Percentiles rank a stretch among this genome's conserved stretches.
Conservation (phyloP, 2,888 invertebrate species). For the Cantharis flavilabris region DNA sequence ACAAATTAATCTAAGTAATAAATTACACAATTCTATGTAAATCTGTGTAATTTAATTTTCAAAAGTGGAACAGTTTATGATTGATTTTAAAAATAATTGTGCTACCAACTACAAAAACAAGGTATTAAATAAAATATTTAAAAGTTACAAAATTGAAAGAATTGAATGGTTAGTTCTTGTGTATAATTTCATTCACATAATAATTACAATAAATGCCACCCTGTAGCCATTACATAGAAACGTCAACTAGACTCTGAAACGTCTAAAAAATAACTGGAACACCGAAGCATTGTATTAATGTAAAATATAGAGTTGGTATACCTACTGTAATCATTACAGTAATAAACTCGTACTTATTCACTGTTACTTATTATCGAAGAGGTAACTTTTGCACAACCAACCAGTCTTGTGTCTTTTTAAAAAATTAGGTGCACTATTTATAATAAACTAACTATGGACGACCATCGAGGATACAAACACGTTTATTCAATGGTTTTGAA, state of each 20-base stretch:
- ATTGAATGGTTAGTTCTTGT: neutral
- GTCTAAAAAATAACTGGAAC: slow-evolving; percentile 25
- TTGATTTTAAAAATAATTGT: too few relatives aligned
- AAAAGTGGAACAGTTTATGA: too few relatives aligned
- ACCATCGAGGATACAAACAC: neutral
- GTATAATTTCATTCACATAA: slow-evolving; percentile 20
- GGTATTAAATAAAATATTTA: neutral
- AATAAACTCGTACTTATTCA: slow-evolving; percentile 14
- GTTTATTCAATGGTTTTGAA: neutral
- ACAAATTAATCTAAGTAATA: too few relatives aligned
- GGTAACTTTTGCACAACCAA: neutral
- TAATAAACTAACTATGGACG: neutral
- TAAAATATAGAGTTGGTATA: slow-evolving; percentile 20
- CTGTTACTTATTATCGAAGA: slow-evolving; percentile 17
- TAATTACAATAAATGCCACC: slow-evolving; percentile 24
- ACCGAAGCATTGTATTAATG: slow-evolving; percentile 25
- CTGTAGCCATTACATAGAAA: slow-evolving; percentile 25
- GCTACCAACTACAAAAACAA: neutral
- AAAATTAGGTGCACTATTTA: neutral
- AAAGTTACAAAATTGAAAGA: neutral
- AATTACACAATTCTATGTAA: too few relatives aligned
- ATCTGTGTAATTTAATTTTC: too few relatives aligned
- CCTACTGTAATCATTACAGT: slow-evolving; percentile 24
- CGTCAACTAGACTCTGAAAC: slow-evolving; percentile 14
- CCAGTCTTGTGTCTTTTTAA: neutral